Evolutionary conservation across 2,113 vertebrate genomes (phyloP).

Genomic region (Loxodonta africana): DNA sequence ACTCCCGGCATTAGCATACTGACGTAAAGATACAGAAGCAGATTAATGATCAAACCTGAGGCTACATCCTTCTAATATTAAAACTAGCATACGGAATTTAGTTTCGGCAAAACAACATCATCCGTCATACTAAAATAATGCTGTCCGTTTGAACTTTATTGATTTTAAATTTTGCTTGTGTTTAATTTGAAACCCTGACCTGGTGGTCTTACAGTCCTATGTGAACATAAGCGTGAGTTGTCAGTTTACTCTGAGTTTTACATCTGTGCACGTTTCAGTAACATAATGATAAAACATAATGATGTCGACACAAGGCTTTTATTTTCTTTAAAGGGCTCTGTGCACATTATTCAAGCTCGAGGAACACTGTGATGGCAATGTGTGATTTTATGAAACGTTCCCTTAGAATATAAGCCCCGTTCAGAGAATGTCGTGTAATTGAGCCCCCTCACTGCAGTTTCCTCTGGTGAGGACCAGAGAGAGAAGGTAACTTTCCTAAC

Average conservation of each 20-base stretch:
- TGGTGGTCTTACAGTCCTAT: not conserved
- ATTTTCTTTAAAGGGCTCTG: not conserved
- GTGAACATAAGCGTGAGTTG: not conserved
- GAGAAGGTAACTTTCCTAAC: not conserved
- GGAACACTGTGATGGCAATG: not conserved
- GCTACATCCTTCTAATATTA: conserved; percentile 1
- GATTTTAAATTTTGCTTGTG: conserved; percentile 69
- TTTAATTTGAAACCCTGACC: conserved; percentile 58
- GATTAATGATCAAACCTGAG: not conserved
- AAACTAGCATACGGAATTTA: not conserved
- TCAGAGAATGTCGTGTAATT: fast-evolving
- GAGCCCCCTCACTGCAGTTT: not conserved
- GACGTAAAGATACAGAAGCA: fast-evolving
- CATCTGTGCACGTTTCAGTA: not conserved
- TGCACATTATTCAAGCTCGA: not conserved
- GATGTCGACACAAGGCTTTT: not conserved
- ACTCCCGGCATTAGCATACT: fast-evolving
- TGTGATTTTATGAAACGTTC: not conserved
- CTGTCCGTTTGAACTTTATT: conserved; percentile 50
- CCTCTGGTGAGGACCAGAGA: not conserved
- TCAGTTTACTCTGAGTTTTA: not conserved
- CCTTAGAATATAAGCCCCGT: not conserved
- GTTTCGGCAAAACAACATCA: not conserved
- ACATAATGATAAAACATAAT: not conserved
- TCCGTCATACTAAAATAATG: conserved; percentile 40